phyloP scores from a whole-genome alignment of 2,797 vertebrate genomes.

The Cheirogaleus major region DNA sequence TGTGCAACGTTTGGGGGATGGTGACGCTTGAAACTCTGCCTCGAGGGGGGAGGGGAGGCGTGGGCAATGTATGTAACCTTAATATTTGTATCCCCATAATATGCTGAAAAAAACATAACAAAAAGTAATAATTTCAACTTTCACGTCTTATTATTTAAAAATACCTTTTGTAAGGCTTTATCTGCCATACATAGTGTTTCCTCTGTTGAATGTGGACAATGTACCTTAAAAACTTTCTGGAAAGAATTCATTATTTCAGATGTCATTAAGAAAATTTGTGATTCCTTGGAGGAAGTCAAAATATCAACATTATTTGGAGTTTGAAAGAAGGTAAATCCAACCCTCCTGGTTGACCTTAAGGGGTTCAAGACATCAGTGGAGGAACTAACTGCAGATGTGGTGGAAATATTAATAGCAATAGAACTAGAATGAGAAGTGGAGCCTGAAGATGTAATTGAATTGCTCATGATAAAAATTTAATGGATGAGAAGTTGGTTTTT shows the following conservation, averaged over 20 bases:
- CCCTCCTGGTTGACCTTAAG: neutral
- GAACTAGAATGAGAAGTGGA: neutral
- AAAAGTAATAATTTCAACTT: neutral
- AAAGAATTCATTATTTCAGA: neutral
- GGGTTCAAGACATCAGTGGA: neutral
- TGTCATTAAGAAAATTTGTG: neutral
- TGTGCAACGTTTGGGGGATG: too few species aligned
- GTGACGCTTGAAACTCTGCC: too few species aligned
- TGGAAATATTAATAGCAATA: neutral
- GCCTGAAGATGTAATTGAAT: neutral
- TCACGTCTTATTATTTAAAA: neutral
- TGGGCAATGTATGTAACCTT: too few species aligned
- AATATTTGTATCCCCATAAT: too few species aligned
- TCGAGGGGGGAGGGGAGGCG: too few species aligned
- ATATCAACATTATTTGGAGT: neutral
- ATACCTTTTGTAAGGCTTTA: neutral
- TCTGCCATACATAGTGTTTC: neutral
- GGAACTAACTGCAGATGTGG: neutral
- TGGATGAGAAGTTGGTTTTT: neutral
- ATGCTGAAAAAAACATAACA: too few species aligned
- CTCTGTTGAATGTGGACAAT: neutral
- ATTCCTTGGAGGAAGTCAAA: neutral
- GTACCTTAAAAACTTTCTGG: neutral
- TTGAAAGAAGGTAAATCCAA: neutral
- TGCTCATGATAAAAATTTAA: neutral